Conservation (phyloP, 2,113 vertebrate genomes). For the Eptesicus fuscus region DNA sequence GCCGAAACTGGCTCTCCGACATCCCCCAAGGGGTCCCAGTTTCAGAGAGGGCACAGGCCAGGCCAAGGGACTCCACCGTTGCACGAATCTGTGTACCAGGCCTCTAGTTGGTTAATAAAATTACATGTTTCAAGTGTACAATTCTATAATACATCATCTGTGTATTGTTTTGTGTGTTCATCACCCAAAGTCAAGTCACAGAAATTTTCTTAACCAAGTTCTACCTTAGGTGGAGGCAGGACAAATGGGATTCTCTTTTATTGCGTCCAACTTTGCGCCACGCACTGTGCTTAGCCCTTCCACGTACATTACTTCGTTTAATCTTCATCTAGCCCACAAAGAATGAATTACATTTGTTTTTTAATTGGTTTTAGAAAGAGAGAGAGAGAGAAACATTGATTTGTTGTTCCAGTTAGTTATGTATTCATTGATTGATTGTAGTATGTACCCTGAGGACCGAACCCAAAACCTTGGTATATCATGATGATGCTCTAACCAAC, state of each 20-base stretch:
- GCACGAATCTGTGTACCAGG: no score
- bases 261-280: no score
- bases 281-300: background rate
- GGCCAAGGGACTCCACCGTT: no score
- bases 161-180: background rate
- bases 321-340: background rate
- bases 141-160: background rate
- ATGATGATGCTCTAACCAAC: background rate
- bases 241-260: background rate
- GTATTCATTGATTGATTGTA: background rate
- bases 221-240: background rate
- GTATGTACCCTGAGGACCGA: background rate
- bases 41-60: no score
- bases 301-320: background rate
- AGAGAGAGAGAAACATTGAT: background rate
- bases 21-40: no score
- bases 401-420: background rate
- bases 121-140: background rate
- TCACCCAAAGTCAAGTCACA: background rate
- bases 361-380: background rate
- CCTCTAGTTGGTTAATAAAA: background rate
- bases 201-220: background rate
- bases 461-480: background rate
- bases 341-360: background rate
- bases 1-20: no score